A percentile compares a stretch with the other conserved stretches of the same genome.
These are phyloP conservation scores for Pegea sp. DNA, from an alignment of 23 tunicate genomes.

Conservation along the genomic window DNA sequence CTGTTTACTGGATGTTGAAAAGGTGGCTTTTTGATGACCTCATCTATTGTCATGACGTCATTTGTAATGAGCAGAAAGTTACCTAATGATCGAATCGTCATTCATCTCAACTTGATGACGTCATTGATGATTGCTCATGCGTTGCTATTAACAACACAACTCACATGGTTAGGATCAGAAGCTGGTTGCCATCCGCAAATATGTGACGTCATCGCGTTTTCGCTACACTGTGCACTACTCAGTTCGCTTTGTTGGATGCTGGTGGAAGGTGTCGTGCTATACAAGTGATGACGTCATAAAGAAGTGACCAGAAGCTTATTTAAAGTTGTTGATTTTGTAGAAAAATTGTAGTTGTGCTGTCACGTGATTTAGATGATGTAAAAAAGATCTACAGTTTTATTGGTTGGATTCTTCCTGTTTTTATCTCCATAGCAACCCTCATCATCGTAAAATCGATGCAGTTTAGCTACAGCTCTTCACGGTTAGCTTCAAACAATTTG, in stretches of 20 bases:
- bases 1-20: neutral
- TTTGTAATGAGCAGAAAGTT: neutral
- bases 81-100: neutral
- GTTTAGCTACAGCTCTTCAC: slow-evolving; percentile 1
- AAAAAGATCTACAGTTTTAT: slow-evolving; percentile 8
- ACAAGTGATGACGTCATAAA: neutral
- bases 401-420: slow-evolving; percentile 20
- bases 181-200: neutral
- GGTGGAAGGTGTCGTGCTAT: neutral
- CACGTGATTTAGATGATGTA: slow-evolving; percentile 5
- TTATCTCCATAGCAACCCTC: slow-evolving; percentile 1
- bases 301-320: neutral
- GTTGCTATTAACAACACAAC: neutral
- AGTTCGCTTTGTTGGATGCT: neutral
- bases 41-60: neutral
- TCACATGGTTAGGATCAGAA: neutral
- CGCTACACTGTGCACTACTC: neutral
- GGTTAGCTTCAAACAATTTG: slow-evolving; percentile 3
- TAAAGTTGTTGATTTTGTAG: slow-evolving; percentile 3
- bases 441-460: slow-evolving; percentile 1
- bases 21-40: neutral
- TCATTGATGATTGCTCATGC: neutral
- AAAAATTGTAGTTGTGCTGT: slow-evolving; percentile 29
- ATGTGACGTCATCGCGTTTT: neutral
- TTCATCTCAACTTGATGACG: neutral